Base-by-base conservation (phyloP, 2,888 invertebrate genomes). In the Hydrotaea cyrtoneurina region DNA sequence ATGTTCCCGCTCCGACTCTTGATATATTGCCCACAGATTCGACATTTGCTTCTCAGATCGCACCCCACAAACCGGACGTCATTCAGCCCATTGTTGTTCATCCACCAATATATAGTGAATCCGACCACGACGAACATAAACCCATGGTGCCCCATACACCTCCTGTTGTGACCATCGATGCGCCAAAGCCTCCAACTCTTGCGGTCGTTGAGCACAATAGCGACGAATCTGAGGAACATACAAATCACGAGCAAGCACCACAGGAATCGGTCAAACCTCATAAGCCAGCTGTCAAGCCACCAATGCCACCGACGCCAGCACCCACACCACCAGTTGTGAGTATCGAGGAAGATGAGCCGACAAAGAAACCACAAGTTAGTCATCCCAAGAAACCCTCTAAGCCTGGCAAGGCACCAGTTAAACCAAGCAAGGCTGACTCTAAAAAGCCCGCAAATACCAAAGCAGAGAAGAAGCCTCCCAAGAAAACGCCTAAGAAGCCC, bases 1-100 rank as follows among this genome's bases (percentile, higher is more conserved):
- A 88, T 83, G 88, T 92, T 73, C 91, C 92, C 13, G 88, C 91
- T 15, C 91, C 92, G 2, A 82, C 89, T 19, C 75, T 89, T 74
- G 86, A 87, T 15, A 43, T 77, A n/a, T 85, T 91, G 83, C 91
- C 92, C 11, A 89, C 89, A 11, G 87, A 88, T 26, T 83, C 88
- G 0, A 86, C 89, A 26, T 62, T 87, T 4, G 69, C 84, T 66
- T 84, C 83, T 1, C 39, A 39, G 3, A n/a, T n/a, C n/a, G 1
- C 8, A 13, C 8, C 3, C 21, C 0, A 62, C 11, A 23, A 62
- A 43, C 53, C 50, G 3, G 76, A 73, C 36, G 57, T 13, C 71
- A 36, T 59, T 55, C 46, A 62, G n/a, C 81, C 76, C 5, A 26
- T 21, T 55, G 46, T 19, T 31, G 62, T 53, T 39, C 71, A 82